Evolutionary conservation across 2,888 invertebrate genomes (phyloP), one percentile per base, ranked within the genome.

Genomic region (Nudaria mundana): DNA sequence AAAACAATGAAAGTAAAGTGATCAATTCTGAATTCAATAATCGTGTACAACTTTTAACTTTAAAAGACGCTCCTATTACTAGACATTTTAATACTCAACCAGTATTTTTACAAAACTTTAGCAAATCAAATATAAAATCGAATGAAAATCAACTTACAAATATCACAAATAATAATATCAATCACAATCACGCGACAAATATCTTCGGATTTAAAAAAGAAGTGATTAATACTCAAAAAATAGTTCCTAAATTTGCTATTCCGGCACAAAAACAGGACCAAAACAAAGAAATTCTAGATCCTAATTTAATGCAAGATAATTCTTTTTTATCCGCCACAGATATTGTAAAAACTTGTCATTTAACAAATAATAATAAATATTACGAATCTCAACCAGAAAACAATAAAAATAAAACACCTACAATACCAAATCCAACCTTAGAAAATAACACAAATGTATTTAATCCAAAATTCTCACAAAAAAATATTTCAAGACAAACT

Each of bases 201-300:
- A 20, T 20, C 25, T 25, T 48, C 31, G 22, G 34, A 14, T 56
- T 44, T 38, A 38, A 44, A 0, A 23, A 44, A 0, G 28, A 2
- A 3, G 13, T n/a, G 1, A 3, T 43, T 6, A 38, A 32, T n/a
- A 8, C 10, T n/a, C n/a, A n/a, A n/a, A n/a, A n/a, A n/a, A n/a
- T n/a, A n/a, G n/a, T n/a, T n/a, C n/a, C n/a, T n/a, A n/a, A n/a
- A n/a, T n/a, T n/a, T n/a, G n/a, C n/a, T n/a, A n/a, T n/a, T n/a
- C n/a, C n/a, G n/a, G n/a, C n/a, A n/a, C n/a, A n/a, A n/a, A n/a
- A n/a, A n/a, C n/a, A n/a, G n/a, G n/a, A n/a, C n/a, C n/a, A n/a
- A n/a, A n/a, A n/a, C n/a, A n/a, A n/a, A n/a, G n/a, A n/a, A n/a
- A n/a, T n/a, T n/a, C n/a, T n/a, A n/a, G n/a, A n/a, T n/a, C n/a